Base-by-base conservation (phyloP, 2,113 vertebrate species). In the Antigone vipio region DNA sequence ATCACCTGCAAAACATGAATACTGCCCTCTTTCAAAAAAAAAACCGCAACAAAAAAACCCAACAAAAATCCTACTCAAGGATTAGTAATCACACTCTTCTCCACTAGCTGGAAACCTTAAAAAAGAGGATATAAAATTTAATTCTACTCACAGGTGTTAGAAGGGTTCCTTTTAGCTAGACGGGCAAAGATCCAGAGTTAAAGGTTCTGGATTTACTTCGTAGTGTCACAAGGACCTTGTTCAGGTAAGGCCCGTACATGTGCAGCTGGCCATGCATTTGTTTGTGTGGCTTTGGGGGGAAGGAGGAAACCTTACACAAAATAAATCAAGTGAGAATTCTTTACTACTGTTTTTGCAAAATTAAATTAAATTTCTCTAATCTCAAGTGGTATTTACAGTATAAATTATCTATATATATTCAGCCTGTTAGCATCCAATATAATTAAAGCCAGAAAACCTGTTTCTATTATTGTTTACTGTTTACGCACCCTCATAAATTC, bases 301-400 rank as follows among this genome's bases (percentile, higher is more conserved):
- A 85, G 32, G 66, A 73, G 38, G 42, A 87, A 93, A 60, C 26
- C 21, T 42, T 84, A 17, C 19, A n/a, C 35, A 55, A 44, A 35
- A 17, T 76, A 89, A 88, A 82, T 89, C 49, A 77, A 53, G 21
- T 16, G 38, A 84, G 47, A 71, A 62, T 90, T 52, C 86, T 77
- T 93, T 78, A 50, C 74, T 74, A 50, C 27, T 24, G 9, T 63
- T 94, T 92, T 60, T 79, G 13, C 29, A 83, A 95, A 96, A 91
- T 71, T 74, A 89, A 89, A 92, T 92, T 89, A 49, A 79, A 75
- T 89, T 81, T 81, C 26, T 80, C 44, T 75, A 66, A 68, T 95
- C 88, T 92, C 66, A 87, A 91, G 49, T 24, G 45, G 17, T 79
- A 86, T 72, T 95, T 89, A 38, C 45, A 49, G 23, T 38, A 69